Percentiles rank a stretch among this genome's conserved stretches.
phyloP scores from a whole-genome alignment of 2,797 vertebrate genomes.

The Anguilla megastoma region DNA sequence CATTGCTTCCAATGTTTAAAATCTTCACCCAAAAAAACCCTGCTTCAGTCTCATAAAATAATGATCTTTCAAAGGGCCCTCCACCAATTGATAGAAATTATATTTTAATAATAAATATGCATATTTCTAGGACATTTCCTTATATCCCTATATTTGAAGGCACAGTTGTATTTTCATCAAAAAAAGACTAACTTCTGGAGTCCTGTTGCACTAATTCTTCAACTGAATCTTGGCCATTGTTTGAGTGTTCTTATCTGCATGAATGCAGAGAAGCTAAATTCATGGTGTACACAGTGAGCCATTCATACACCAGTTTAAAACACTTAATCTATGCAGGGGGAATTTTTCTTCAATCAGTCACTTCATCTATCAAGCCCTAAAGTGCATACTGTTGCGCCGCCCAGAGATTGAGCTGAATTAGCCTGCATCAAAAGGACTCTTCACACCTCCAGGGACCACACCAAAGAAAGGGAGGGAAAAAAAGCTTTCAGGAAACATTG shows the following conservation, averaged over 20 bases:
- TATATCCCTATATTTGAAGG: neutral
- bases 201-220: neutral
- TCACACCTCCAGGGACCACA: neutral
- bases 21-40: neutral
- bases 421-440: neutral
- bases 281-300: neutral
- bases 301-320: neutral
- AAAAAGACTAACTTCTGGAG: neutral
- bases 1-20: neutral
- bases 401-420: neutral
- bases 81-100: neutral
- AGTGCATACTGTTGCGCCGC: neutral
- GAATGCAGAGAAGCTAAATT: neutral
- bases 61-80: neutral
- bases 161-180: neutral
- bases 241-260: neutral
- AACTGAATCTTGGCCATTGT: neutral
- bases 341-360: neutral
- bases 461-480: neutral
- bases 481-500: neutral
- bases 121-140: neutral
- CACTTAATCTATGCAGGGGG: neutral
- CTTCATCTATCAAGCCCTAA: neutral
- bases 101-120: neutral
- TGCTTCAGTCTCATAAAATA: neutral